Base-by-base conservation (phyloP, 2,113 vertebrate genomes). In the Elephas maximus region DNA sequence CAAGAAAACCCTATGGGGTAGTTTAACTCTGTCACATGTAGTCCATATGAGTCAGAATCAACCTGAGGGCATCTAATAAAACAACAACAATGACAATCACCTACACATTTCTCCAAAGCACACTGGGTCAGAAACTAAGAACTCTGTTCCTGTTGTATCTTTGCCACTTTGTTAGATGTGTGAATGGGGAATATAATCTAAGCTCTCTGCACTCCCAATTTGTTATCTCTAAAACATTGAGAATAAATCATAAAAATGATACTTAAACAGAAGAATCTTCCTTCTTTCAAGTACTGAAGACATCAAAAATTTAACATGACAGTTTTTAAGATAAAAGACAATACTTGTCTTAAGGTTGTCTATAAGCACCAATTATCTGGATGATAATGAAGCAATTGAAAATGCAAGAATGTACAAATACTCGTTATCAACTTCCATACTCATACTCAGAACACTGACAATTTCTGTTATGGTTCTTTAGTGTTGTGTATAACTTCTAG, bases 221-320 rank as follows among this genome's bases (percentile, higher is more conserved):
- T 95, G 57, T 57, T 45, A 74, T 57, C 24, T 94, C 17, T 71
- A 82, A 51, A 7, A 90, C 21, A 71, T 67, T 86, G n/a, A 73
- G 3, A 96, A 8, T 60, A 92, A 86, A 86, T 57, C 18, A 94
- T 91, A 41, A 92, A 60, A 87, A 86, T 12, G 23, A 78, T 48
- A 78, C 3, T 1, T 83, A 82, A 74, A 79, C 5, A 71, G 67
- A 91, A 87, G 81, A 74, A 28, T 73, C 45, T 86, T 78, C 15
- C n/a, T 71, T 86, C 21, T 57, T 93, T 17, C 11, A 33, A 67
- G 21, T 41, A 23, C 10, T 73, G 1, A 6, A 63, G 17, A 45
- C 9, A 73, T 77, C 4, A 53, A 85, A 80, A 83, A 26, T 62
- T 69, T 77, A 93, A 83, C 18, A 30, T 53, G 69, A 65, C 2